Evolutionary conservation across 2,797 vertebrate genomes (phyloP), one percentile per base, ranked within the genome.

Genomic region (Apogon talboti): DNA sequence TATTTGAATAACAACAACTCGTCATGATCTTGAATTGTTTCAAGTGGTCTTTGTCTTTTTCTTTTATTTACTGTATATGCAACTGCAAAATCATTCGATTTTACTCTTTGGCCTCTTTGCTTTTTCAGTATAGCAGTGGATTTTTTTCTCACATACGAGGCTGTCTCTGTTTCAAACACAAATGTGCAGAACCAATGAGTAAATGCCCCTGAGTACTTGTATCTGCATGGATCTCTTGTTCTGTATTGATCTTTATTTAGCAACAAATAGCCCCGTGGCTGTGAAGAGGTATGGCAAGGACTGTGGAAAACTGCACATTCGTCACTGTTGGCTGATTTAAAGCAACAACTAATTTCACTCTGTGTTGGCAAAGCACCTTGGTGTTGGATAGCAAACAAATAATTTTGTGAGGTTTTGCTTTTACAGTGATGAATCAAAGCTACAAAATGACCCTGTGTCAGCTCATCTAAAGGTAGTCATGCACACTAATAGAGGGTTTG

Each of bases 241-340:
- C 69, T 8, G 48, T 87, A 91, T 91, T 70, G 89, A 92, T 91
- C 81, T 86, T 79, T 71, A 74, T 86, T 90, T 79, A 87, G 86
- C 66, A 77, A 63, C 74, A 84, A 85, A 82, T 75, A 71, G 69
- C 67, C 70, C 44, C 1, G 41, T 52, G 55, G 66, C 71, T 71
- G 69, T 62, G 47, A 70, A 53, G 58, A 65, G 45, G 35, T 49
- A 47, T 40, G 57, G 53, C 11, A 60, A 76, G 55, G 66, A 63
- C 53, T 53, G 70, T 74, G 67, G 44, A 78, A 79, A 87, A 68
- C 57, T 52, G 57, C 50, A 48, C 64, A 86, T 89, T 89, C 38
- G 78, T 88, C 83, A 81, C 60, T 33, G 49, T 53, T 62, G 74
- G 76, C 67, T 68, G 72, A 59, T 79, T 74, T 54, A 72, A 82